A percentile compares a stretch with the other conserved stretches of the same genome.
Evolutionary conservation across 2,113 vertebrate genomes (phyloP).

Genomic region (Reinhardtius hippoglossoides): DNA sequence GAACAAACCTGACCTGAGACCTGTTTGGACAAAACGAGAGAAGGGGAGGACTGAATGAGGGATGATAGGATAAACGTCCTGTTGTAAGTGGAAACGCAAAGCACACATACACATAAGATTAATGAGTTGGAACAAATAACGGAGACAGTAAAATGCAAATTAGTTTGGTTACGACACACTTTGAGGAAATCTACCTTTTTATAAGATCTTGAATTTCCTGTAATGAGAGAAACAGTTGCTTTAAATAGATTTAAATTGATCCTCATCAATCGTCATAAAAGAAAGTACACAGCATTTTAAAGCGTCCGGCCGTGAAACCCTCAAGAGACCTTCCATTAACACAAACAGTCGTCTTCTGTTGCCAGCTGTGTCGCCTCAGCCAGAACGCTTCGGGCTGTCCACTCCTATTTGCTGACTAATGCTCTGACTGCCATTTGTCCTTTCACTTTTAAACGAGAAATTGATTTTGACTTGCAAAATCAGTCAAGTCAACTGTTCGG

Average conservation of each 20-base stretch:
- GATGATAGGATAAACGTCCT: too few relatives aligned
- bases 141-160: background rate
- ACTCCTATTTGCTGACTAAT: conserved; percentile 36
- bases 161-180: background rate
- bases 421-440: conserved; percentile 2
- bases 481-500: conserved; percentile 45
- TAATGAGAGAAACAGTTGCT: conserved; percentile 43
- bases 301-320: background rate
- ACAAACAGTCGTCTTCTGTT: background rate
- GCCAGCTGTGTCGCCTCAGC: background rate
- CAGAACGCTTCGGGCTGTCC: background rate
- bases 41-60: background rate
- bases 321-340: background rate
- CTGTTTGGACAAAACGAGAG: conserved; percentile 51
- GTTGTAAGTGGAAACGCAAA: background rate
- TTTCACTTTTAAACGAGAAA: conserved; percentile 62
- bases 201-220: conserved; percentile 84
- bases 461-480: conserved; percentile 63
- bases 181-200: conserved; percentile 74
- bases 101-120: background rate
- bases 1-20: conserved; percentile 77
- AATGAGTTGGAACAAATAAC: background rate
- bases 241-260: background rate
- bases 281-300: background rate
- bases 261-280: background rate